Conservation (phyloP, 1,140 invertebrate genomes). For the Drepana arcuata region DNA sequence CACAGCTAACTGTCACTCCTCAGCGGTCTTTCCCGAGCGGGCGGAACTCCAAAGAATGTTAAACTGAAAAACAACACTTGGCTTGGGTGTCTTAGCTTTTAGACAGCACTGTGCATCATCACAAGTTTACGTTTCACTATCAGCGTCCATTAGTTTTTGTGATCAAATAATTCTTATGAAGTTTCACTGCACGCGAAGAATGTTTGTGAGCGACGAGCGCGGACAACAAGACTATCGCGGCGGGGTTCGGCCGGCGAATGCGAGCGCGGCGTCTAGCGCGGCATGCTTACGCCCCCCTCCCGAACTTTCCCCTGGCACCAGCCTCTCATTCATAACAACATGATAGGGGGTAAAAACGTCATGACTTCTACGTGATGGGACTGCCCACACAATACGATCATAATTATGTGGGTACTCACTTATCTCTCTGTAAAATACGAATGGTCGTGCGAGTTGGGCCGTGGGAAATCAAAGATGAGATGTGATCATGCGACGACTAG, state of each 20-base stretch:
- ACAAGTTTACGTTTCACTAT: constrained; percentile 62
- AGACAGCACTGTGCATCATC: constrained; percentile 39
- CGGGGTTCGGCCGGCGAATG: constrained; percentile 46
- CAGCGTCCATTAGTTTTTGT: constrained; percentile 56
- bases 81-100: constrained; percentile 27
- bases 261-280: constrained; percentile 16
- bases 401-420: too few species aligned
- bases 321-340: too few species aligned
- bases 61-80: constrained; percentile 42
- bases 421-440: too few species aligned
- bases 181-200: constrained; percentile 61
- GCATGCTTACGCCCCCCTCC: constrained; percentile 22
- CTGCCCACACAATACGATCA: too few species aligned
- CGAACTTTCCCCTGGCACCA: too few species aligned
- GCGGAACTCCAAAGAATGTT: constrained; percentile 48
- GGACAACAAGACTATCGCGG: constrained; percentile 34
- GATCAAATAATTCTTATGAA: constrained; percentile 38
- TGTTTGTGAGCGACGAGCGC: constrained; percentile 20
- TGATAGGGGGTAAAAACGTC: too few species aligned
- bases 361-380: too few species aligned
- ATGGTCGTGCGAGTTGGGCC: too few species aligned
- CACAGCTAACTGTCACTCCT: constrained; percentile 51
- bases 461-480: too few species aligned
- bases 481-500: too few species aligned
- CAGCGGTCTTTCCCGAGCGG: constrained; percentile 40